Evolutionary conservation across 2,113 vertebrate species (phyloP).

Genomic region (Cryptomyrus ogoouensis): DNA sequence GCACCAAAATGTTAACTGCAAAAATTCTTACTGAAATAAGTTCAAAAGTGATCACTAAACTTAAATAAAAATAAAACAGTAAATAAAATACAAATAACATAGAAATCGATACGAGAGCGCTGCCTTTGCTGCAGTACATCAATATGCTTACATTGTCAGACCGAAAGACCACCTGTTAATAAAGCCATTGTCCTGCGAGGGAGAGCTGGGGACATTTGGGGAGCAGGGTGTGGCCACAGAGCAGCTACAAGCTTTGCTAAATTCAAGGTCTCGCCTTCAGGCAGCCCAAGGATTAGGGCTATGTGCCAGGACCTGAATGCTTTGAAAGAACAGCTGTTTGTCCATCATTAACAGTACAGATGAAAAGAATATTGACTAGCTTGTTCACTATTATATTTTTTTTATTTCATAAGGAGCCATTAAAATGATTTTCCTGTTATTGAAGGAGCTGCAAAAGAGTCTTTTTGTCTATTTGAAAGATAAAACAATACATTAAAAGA

Average conservation of each 20-base stretch:
- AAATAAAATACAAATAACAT: slow-evolving; percentile 11
- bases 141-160: background rate
- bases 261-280: slow-evolving; percentile 5
- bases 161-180: slow-evolving; percentile 7
- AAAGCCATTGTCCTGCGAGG: background rate
- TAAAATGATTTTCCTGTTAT: background rate
- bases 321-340: slow-evolving; percentile 14
- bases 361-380: slow-evolving; percentile 20
- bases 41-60: background rate
- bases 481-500: background rate
- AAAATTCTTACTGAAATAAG: background rate
- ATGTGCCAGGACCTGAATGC: background rate
- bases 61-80: background rate
- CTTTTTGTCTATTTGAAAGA: background rate
- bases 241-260: background rate
- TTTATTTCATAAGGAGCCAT: background rate
- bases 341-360: slow-evolving; percentile 10
- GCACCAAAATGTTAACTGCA: background rate
- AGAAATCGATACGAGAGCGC: background rate
- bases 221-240: background rate
- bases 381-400: slow-evolving; percentile 6
- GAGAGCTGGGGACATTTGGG: background rate
- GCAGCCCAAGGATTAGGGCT: slow-evolving; percentile 11
- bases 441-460: background rate
- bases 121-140: slow-evolving; percentile 48